Conservation (phyloP, 1,140 invertebrate genomes). For the Battus philenor region DNA sequence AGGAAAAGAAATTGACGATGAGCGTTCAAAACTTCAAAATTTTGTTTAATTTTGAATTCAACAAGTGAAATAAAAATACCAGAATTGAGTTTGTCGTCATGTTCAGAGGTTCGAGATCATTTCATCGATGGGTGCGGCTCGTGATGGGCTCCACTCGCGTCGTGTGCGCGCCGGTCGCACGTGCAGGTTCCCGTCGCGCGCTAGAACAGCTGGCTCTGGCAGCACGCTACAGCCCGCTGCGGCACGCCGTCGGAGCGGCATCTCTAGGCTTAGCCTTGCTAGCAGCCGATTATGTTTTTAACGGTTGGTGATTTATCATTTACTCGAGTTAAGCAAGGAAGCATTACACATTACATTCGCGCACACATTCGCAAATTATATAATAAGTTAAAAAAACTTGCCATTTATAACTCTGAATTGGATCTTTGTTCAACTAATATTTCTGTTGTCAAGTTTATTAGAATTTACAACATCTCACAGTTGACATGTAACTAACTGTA, state of each 20-base stretch:
- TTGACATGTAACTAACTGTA: too few species aligned
- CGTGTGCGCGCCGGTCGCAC: constrained; percentile 1
- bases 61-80: not conserved
- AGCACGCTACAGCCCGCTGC: not conserved
- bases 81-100: constrained; percentile 4
- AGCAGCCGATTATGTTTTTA: constrained; percentile 51
- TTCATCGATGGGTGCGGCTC: not conserved
- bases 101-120: not conserved
- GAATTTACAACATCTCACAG: too few species aligned
- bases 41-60: not conserved
- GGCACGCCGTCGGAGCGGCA: constrained; percentile 24
- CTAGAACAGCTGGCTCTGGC: not conserved
- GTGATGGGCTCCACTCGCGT: not conserved
- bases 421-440: too few species aligned
- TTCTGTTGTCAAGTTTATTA: too few species aligned
- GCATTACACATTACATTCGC: too few species aligned
- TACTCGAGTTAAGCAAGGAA: too few species aligned
- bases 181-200: not conserved
- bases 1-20: not conserved
- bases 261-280: constrained; percentile 41
- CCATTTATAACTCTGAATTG: too few species aligned
- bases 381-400: too few species aligned
- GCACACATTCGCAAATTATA: too few species aligned
- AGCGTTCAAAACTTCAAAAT: too few species aligned
- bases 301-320: constrained; percentile 39